Base-by-base conservation (phyloP, 2,113 vertebrate genomes). In the Prinia subflava region DNA sequence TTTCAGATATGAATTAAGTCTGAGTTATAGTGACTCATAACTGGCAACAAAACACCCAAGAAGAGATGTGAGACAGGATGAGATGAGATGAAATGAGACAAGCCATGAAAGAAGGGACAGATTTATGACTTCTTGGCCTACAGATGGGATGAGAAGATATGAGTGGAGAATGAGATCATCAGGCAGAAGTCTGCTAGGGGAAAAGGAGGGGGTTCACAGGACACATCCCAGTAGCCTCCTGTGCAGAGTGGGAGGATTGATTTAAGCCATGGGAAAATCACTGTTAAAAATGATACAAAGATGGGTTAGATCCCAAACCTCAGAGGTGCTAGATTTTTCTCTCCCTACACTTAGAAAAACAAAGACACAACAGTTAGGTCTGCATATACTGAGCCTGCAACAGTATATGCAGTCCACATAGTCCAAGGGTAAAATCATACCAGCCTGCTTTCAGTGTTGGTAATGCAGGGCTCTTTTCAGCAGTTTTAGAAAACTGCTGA, bases 161-260 rank as follows among this genome's bases (percentile, higher is more conserved):
- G 89, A 89, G 81, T 76, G 41, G 64, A 92, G 90, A 86, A 83
- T 95, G 91, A 96, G 76, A 75, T 96, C 89, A 95, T 67, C 76
- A 41, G 5, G 3, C 42, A 74, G 78, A 85, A 77, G 16, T 67
- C 53, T 71, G 47, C 41, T 75, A 19, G 22, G 60, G 64, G 28
- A 86, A 55, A 81, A 95, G 50, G 64, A 67, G 52, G 35, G 16
- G 21, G 35, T 47, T 94, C 88, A 73, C 44, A 64, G 69, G 55
- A 87, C 44, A 53, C 73, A 74, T 88, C 92, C 71, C 50, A 59
- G 27, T 78, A 84, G 60, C 33, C 55, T 92, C 39, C 81, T 86
- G 56, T 6, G 10, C 52, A 13, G 37, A 41, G 59, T 67, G 60
- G 55, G 73, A 93, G 76, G 56, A 52, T 87, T 84, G 80, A 60